Evolutionary conservation across 2,113 vertebrate genomes (phyloP).

Genomic region (Meleagris gallopavo): DNA sequence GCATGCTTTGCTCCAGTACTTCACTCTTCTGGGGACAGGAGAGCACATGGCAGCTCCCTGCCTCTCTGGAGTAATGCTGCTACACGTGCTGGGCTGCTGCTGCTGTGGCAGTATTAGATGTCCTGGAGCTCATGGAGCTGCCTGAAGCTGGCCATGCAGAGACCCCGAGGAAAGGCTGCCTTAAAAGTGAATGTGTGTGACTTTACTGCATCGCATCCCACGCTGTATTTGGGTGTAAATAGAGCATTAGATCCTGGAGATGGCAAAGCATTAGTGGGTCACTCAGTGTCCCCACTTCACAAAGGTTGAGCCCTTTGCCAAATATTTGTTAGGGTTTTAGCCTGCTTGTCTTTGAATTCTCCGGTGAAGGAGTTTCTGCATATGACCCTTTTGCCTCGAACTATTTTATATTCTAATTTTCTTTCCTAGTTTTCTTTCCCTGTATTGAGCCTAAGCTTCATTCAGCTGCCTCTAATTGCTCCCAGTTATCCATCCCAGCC

Average conservation of each 20-base stretch:
- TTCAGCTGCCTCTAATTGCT: neutral
- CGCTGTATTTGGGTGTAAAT: neutral
- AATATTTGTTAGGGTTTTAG: neutral
- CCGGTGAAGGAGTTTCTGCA: neutral
- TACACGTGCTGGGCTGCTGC: neutral
- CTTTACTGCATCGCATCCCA: rapidly evolving
- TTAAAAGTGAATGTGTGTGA: rapidly evolving
- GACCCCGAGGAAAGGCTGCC: neutral
- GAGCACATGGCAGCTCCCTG: neutral
- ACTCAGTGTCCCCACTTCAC: neutral
- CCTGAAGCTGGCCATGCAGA: neutral
- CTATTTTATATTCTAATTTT: neutral
- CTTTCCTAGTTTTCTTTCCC: neutral
- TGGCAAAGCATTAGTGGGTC: neutral
- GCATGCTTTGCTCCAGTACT: neutral
- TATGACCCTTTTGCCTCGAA: neutral
- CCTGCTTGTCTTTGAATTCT: neutral
- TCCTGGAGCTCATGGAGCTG: neutral
- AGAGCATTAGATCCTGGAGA: neutral
- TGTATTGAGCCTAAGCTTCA: neutral
- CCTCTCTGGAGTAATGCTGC: neutral
- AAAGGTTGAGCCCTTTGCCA: neutral
- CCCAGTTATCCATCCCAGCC: neutral
- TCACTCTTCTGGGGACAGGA: neutral
- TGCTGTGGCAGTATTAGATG: neutral